Evolutionary conservation across 2,797 vertebrate genomes (phyloP).

Genomic region (Amphiprion clarkii): DNA sequence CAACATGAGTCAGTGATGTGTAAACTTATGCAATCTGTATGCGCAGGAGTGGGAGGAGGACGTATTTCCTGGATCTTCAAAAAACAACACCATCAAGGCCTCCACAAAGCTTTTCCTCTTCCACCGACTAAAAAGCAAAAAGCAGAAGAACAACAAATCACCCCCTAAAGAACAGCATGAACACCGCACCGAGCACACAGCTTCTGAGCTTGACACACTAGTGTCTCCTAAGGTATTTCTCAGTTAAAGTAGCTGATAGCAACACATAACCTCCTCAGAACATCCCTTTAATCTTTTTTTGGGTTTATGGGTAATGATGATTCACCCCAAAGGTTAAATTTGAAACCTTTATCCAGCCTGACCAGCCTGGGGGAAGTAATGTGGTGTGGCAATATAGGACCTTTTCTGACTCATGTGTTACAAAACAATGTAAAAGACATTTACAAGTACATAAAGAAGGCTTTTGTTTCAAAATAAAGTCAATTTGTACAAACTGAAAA

Average conservation of each 20-base stretch:
- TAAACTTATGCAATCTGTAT: neutral
- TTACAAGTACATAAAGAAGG: neutral
- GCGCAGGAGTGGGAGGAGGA: conserved; percentile 90
- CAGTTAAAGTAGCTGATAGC: neutral
- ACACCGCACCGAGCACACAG: conserved; percentile 63
- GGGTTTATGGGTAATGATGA: neutral
- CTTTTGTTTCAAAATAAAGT: neutral
- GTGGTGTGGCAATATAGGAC: neutral
- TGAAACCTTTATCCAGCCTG: neutral
- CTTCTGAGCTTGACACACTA: conserved; percentile 49
- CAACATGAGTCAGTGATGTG: neutral
- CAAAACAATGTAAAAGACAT: neutral
- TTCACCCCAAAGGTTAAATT: neutral
- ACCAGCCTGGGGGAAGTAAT: conserved; percentile 6
- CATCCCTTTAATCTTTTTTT: neutral
- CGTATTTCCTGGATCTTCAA: conserved; percentile 88
- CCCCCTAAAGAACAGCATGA: conserved; percentile 86
- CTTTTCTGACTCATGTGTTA: conserved; percentile 1
- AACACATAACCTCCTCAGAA: neutral
- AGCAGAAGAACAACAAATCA: conserved; percentile 85
- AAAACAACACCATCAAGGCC: conserved; percentile 89
- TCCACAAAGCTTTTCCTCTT: conserved; percentile 95
- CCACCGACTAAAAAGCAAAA: conserved; percentile 92
- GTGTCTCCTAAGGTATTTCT: conserved; percentile 76
- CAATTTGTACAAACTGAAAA: neutral